Base-by-base conservation (phyloP, 2,888 invertebrate genomes). In the Spilarctia lutea region DNA sequence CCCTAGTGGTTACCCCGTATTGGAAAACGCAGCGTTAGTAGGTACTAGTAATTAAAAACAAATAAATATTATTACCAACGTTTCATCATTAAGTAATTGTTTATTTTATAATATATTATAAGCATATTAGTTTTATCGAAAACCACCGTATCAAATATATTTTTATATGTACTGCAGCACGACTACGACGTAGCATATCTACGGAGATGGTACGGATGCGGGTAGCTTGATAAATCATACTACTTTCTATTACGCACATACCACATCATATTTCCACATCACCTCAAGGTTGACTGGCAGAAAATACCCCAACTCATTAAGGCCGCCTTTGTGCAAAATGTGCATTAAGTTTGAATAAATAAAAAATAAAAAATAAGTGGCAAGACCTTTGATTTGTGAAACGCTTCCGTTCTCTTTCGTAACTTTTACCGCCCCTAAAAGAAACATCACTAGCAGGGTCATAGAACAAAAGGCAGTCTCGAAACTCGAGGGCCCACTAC, bases 401-500 rank as follows among this genome's bases (percentile, higher is more conserved):
- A 63, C 63, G 63, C 63, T 30, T n/a, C 52, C 48, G 52, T 71
- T 48, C 48, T 13, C 74, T 69, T 75, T 74, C 66, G 20, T 80
- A 42, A 78, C 78, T 82, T 83, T 75, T 4, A 80, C 86, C 86
- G 81, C 56, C 52, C 75, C 60, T 79, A 87, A 90, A 91, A 91
- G 91, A 90, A 90, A 91, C 91, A 91, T 90, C 91, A 89, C 88
- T 86, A 86, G 83, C 89, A 90, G 90, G 88, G 91, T 82, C 86
- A 85, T 81, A 82, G 88, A 91, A 94, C 94, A 94, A 94, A 93
- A 92, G 90, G 88, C 85, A 82, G 86, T 84, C 83, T 86, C 87
- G 85, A 84, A 86, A 86, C 87, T 89, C 83, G 87, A 93, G 93
- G 89, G 90, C 88, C 89, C 90, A 89, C 94, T 93, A 89, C 87